Conservation (phyloP, 2,113 vertebrate species). For the human region DNA sequence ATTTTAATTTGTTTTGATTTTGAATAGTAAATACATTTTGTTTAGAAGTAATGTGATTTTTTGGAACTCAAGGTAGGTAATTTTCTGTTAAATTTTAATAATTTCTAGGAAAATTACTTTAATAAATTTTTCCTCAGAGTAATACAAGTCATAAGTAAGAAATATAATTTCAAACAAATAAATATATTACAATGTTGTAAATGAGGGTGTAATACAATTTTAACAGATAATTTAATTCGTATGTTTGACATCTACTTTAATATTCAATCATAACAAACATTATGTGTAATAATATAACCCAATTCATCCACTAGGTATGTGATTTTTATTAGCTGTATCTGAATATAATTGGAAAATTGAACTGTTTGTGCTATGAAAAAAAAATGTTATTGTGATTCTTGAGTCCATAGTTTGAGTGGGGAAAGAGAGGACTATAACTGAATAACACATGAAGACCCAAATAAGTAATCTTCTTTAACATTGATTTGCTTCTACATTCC, state of each 20-base stretch:
- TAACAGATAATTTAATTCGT: not conserved
- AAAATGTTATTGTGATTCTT: not conserved
- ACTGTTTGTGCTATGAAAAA: not conserved
- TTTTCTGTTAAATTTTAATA: conserved; percentile 1
- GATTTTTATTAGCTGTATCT: not conserved
- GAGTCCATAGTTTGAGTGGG: not conserved
- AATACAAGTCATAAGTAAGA: not conserved
- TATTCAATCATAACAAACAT: not conserved
- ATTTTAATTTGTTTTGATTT: not conserved
- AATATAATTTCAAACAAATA: not conserved
- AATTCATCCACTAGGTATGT: not conserved
- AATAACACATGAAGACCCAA: not conserved
- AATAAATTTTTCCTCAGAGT: not conserved
- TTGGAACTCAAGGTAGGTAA: not conserved
- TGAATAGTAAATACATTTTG: not conserved
- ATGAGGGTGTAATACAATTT: not conserved
- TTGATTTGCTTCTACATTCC: not conserved
- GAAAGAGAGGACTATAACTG: not conserved
- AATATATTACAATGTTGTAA: not conserved
- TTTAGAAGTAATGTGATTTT: not conserved
- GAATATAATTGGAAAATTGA: not conserved
- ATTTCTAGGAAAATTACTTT: not conserved
- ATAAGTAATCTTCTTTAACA: not conserved
- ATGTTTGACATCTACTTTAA: not conserved
- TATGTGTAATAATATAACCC: not conserved